Evolutionary conservation across 2,113 vertebrate species (phyloP), one percentile per base, ranked within the genome.

Genomic region (Rhizomys pruinosus): DNA sequence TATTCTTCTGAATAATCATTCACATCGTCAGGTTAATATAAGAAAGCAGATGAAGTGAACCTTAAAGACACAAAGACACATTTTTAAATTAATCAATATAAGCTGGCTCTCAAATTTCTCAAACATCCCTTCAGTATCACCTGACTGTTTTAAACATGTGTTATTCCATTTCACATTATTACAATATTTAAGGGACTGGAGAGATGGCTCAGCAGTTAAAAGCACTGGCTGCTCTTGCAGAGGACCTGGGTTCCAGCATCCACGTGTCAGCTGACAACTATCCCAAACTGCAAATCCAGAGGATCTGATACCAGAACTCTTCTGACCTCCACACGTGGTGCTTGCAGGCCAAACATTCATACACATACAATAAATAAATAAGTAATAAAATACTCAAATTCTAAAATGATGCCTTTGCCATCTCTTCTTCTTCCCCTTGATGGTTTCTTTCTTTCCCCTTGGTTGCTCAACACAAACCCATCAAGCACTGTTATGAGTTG

Each of bases 51-150:
- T 15, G 52, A 94, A 84, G 52, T 39, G 2, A 47, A 68, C 61
- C 63, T 88, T 88, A 89, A 77, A 77, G 27, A 89, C 86, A 29
- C 27, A 71, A 92, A 88, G 34, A 57, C 59, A 39, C 63, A 88
- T 44, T 19, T 52, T 73, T 42, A 20, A 72, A 72, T 42, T 77
- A 88, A 81, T 55, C 52, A 76, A 23, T 34, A 52, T 76, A 76
- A 89, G 66, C 78, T 66, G 23, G n/a, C n/a, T n/a, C n/a, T n/a
- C n/a, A 39, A 73, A 89, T 79, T 92, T 71, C 19, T 64, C 29
- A 47, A 55, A 64, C 22, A 59, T 42, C 1, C 2, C 66, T 57
- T 76, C 44, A 76, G 11, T 22, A 37, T 72, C n/a, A 34, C 25
- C 72, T 94, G 22, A 17, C 42, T 69, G 61, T 77, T 79, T 91